Percentiles rank a stretch among this genome's conserved stretches.
Conservation (phyloP, 2,113 vertebrate genomes). For the Ariopsis seemanni region DNA sequence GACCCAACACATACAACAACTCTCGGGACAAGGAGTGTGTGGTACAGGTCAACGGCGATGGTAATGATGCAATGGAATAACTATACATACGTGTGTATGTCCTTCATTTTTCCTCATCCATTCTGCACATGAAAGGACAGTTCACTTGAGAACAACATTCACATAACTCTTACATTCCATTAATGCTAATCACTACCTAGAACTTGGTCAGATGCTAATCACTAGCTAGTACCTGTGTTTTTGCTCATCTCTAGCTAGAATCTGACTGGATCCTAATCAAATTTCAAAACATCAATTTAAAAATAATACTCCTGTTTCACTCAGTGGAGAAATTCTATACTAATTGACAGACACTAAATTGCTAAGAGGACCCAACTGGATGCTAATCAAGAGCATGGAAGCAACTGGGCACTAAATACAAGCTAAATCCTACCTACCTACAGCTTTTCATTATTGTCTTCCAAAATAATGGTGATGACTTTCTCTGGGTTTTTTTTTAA, state of each 20-base stretch:
- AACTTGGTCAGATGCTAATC: background rate
- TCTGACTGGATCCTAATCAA: background rate
- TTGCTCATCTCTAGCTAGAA: background rate
- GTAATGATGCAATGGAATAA: slow-evolving; percentile 70
- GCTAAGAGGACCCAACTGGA: background rate
- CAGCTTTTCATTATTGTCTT: background rate
- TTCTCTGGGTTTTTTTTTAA: background rate
- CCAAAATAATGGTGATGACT: background rate
- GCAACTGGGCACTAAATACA: background rate
- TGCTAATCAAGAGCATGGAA: background rate
- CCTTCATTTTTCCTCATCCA: background rate
- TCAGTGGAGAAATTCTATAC: background rate
- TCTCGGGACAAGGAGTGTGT: slow-evolving; percentile 85
- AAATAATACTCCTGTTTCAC: background rate
- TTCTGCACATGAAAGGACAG: slow-evolving; percentile 19
- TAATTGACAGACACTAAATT: background rate
- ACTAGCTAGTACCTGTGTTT: background rate
- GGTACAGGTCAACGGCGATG: slow-evolving; percentile 86
- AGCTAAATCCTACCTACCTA: background rate
- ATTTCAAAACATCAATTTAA: background rate
- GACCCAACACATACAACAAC: slow-evolving; percentile 68
- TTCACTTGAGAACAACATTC: slow-evolving; percentile 34
- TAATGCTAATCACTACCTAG: background rate
- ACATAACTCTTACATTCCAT: background rate
- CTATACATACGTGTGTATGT: slow-evolving; percentile 5